phyloP scores from a whole-genome alignment of 1,140 invertebrate genomes.

The Akabosia matsudoensis region DNA sequence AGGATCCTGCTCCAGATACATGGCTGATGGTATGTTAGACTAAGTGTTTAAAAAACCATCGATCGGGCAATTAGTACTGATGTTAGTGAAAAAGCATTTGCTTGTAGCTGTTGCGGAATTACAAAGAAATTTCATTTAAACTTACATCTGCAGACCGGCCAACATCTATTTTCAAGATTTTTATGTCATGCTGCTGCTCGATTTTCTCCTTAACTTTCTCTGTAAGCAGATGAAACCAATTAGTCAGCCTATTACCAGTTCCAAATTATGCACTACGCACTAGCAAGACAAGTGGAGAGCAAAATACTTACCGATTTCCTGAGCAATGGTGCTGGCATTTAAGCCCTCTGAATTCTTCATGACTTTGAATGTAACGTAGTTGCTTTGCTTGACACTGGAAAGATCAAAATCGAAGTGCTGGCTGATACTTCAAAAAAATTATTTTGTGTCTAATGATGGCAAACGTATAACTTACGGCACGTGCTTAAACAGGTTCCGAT shows the following conservation, averaged over 20 bases:
- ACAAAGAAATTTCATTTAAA: not conserved
- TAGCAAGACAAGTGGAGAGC: not conserved
- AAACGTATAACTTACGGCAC: slow-evolving; percentile 53
- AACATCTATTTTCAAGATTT: slow-evolving; percentile 60
- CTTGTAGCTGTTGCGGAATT: not conserved
- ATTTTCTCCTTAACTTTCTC: slow-evolving; percentile 59
- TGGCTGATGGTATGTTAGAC: slow-evolving; percentile 59
- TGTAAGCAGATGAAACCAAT: not conserved
- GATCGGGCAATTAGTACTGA: no score
- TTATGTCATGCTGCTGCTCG: slow-evolving; percentile 59
- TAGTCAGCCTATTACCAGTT: not conserved
- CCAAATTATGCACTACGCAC: not conserved
- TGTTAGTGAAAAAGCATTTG: not conserved
- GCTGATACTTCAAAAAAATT: slow-evolving; percentile 19
- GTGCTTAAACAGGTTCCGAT: slow-evolving; percentile 56
- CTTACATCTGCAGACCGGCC: slow-evolving; percentile 77
- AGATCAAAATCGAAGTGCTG: not conserved
- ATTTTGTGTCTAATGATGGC: no score
- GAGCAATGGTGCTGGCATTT: slow-evolving; percentile 69
- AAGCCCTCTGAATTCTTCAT: slow-evolving; percentile 64
- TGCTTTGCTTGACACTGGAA: slow-evolving; percentile 48
- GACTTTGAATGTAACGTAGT: slow-evolving; percentile 80
- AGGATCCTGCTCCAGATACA: slow-evolving; percentile 48
- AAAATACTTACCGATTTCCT: slow-evolving; percentile 62
- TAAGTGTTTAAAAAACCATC: slow-evolving; percentile 51